Evolutionary conservation across 2,797 vertebrate species (phyloP).

Genomic region (Acanthurus tractus): DNA sequence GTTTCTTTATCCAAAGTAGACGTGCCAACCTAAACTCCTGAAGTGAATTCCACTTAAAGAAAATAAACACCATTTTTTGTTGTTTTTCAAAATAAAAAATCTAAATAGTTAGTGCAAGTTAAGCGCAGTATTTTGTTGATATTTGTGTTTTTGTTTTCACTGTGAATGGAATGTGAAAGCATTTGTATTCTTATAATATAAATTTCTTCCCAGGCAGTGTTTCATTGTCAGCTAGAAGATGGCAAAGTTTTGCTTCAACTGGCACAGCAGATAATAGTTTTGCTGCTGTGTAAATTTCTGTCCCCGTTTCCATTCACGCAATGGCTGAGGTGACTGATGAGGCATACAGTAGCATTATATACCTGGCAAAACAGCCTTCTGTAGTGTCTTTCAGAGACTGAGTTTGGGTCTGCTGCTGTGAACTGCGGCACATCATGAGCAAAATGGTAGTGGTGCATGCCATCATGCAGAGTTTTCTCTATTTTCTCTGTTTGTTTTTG

Average conservation of each 20-base stretch:
- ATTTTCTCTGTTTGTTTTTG: constrained; percentile 2
- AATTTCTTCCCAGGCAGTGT: not conserved
- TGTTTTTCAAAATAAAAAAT: constrained; percentile 19
- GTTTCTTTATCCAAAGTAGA: constrained; percentile 19
- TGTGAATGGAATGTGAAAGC: constrained; percentile 7
- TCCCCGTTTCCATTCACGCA: constrained; percentile 32
- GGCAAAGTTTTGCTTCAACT: constrained; percentile 41
- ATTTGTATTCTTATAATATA: constrained; percentile 16
- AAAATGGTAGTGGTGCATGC: not conserved
- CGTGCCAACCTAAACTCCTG: constrained; percentile 18
- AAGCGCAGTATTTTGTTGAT: constrained; percentile 6
- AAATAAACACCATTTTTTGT: constrained; percentile 19
- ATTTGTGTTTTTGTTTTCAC: constrained; percentile 4
- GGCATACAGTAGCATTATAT: constrained; percentile 45
- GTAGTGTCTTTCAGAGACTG: constrained; percentile 27
- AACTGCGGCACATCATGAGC: constrained; percentile 28
- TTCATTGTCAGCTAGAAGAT: not conserved
- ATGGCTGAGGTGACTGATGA: constrained; percentile 53
- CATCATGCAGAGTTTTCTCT: not conserved
- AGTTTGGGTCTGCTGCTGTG: constrained; percentile 42
- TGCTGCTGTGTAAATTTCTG: constrained; percentile 42
- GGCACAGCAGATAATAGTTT: constrained; percentile 55
- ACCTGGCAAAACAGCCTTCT: constrained; percentile 36
- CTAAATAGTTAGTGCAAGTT: constrained; percentile 12
- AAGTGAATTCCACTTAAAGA: constrained; percentile 22